Evolutionary conservation across 2,888 invertebrate species (phyloP).

Genomic region (Norana najaformis): DNA sequence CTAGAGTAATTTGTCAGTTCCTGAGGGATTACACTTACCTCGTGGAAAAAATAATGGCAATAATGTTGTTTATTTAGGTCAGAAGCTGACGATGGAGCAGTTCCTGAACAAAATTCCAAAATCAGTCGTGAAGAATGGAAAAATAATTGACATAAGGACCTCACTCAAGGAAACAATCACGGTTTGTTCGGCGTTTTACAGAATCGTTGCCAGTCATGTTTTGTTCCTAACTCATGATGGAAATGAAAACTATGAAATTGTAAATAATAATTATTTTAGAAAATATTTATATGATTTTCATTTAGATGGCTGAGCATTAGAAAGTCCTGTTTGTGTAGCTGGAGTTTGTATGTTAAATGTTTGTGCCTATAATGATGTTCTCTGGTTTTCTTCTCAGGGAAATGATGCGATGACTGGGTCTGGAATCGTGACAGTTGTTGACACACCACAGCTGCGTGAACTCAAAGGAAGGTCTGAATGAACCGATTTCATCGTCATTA

Average conservation of each 20-base stretch:
- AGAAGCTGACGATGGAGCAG: constrained; percentile 52
- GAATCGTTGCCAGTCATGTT: too few species aligned
- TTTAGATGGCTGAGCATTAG: too few species aligned
- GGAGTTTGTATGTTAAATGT: too few species aligned
- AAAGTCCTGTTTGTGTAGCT: too few species aligned
- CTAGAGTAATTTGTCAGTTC: too few species aligned
- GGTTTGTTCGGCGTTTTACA: neutral
- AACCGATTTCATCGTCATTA: neutral
- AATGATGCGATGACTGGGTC: neutral
- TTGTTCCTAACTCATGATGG: neutral
- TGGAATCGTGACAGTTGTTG: constrained; percentile 22
- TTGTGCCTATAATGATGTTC: too few species aligned
- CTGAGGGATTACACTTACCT: too few species aligned
- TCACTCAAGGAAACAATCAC: constrained; percentile 49
- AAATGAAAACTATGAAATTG: too few species aligned
- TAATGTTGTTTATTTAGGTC: constrained; percentile 45
- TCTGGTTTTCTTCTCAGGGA: neutral
- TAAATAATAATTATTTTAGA: too few species aligned
- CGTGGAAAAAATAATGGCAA: too few species aligned
- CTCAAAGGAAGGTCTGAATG: constrained; percentile 23
- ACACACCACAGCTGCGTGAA: constrained; percentile 24
- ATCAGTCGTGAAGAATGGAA: constrained; percentile 57
- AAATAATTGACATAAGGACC: constrained; percentile 57
- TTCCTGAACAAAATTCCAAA: constrained; percentile 57
- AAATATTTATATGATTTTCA: too few species aligned